Evolutionary conservation across 2,888 invertebrate genomes (phyloP).

Genomic region (Cinara cedri): DNA sequence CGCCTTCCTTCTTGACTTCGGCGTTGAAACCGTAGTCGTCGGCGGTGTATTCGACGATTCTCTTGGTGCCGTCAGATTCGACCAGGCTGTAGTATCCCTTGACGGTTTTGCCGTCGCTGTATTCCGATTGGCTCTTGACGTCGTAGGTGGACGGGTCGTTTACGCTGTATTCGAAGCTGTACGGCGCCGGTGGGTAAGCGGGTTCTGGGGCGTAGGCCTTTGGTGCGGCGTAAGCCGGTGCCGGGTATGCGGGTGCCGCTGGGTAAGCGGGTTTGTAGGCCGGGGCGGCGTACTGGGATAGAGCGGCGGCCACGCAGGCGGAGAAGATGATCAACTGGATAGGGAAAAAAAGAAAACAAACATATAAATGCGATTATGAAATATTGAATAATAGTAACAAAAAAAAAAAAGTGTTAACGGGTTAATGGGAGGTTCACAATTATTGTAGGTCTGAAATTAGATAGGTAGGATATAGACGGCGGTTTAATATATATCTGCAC

Average conservation of each 20-base stretch:
- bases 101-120: conserved; percentile 59
- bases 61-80: conserved; percentile 59
- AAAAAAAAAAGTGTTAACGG: too few relatives aligned
- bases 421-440: too few relatives aligned
- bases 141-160: conserved; percentile 59
- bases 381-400: too few relatives aligned
- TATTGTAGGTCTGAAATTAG: too few relatives aligned
- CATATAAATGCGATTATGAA: too few relatives aligned
- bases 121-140: conserved; percentile 59
- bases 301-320: conserved; percentile 22
- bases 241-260: conserved; percentile 14
- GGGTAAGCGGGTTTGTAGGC: conserved; percentile 39
- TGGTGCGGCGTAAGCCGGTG: conserved; percentile 16
- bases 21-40: conserved; percentile 60
- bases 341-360: too few relatives aligned
- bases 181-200: conserved; percentile 58
- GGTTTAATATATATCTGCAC: too few relatives aligned
- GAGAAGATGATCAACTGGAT: conserved; percentile 31
- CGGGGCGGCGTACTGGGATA: conserved; percentile 25
- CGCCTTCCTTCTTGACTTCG: conserved; percentile 59
- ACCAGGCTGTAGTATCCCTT: conserved; percentile 59
- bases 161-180: conserved; percentile 60
- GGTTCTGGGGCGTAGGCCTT: conserved; percentile 47
- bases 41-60: conserved; percentile 60
- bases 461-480: too few relatives aligned